Base-by-base conservation (phyloP, 2,113 vertebrate genomes). In the Equus quagga region DNA sequence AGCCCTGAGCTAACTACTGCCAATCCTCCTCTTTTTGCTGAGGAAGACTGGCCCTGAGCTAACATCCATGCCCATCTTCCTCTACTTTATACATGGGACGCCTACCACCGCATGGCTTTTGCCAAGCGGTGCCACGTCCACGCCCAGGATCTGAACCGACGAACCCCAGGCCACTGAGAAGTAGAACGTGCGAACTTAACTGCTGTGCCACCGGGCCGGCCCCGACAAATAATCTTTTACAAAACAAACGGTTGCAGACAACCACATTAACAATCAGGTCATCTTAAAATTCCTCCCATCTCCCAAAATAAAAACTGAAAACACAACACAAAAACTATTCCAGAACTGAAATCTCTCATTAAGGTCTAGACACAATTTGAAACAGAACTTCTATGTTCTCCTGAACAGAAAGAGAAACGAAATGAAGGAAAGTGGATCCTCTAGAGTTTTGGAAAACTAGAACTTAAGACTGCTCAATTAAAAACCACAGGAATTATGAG, bases 241-340 rank as follows among this genome's bases (percentile, higher is more conserved):
- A 97, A 87, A 28, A 86, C 23, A 97, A 92, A 46, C 28, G 91
- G 87, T 56, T 91, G 10, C 3, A 76, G 46, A 90, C n/a, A 90
- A 89, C 54, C 69, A 96, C 58, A 92, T 41, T 56, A 64, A 97
- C 28, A 90, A 86, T 76, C 6, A 62, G 49, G 56, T 82, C 76
- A 95, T 64, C 56, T 81, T 97, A 44, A 96, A 93, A 88, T 75
- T 75, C 82, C 85, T 96, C 46, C n/a, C 33, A 91, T 56, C 28
- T 93, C 33, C 65, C 82, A 76, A 80, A 89, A 91, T 76, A 93
- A 93, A 92, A 88, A 80, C 36, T 41, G 23, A 94, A 85, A 65
- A 88, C n/a, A 75, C 54, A 91, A 81, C 70, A 91, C 49, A 95
- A 81, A 92, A 78, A 86, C 31, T 86, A 82, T 51, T 89, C 54